Evolutionary conservation across 2,888 invertebrate species (phyloP), one percentile per base, ranked within the genome.

Genomic region (Pseudeuparius sepicola): DNA sequence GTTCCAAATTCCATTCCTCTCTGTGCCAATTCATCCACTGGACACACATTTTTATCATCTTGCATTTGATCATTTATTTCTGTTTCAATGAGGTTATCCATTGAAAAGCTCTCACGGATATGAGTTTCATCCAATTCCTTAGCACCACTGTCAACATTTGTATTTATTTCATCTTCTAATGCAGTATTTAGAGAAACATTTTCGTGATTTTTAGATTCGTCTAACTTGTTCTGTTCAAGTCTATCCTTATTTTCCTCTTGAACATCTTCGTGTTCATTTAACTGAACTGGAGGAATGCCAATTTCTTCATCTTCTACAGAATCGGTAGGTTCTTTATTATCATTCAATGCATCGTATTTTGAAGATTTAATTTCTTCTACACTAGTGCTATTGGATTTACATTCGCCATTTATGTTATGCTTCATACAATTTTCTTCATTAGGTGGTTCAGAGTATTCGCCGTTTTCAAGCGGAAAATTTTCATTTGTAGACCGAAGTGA

Each of bases 41-140:
- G n/a, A n/a, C n/a, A n/a, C n/a, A n/a, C n/a, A n/a, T n/a, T n/a
- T n/a, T 14, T 37, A 25, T 37, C 34, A 31, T 25, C 33, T 29
- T 34, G 16, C 17, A 54, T 47, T 36, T 31, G 31, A 34, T 31
- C 9, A 26, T 27, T 36, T 26, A 12, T n/a, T 4, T 25, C 18
- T 13, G 7, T 6, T 20, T 20, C 20, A n/a, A n/a, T n/a, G n/a
- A n/a, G n/a, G n/a, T 20, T 20, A 20, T 20, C n/a, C n/a, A 20
- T 20, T 7, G 20, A 20, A 20, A n/a, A 20, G n/a, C 20, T 20
- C n/a, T 20, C 20, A 20, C n/a, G 7, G 20, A n/a, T 20, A 20
- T 20, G 20, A 7, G 6, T 6, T 20, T 7, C 20, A 20, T 6
- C 20, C 20, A n/a, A 20, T 20, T 20, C 20, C 20, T 20, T 20